Base-by-base conservation (phyloP, 2,797 vertebrate species). In the Acrossocheilus fasciatus region DNA sequence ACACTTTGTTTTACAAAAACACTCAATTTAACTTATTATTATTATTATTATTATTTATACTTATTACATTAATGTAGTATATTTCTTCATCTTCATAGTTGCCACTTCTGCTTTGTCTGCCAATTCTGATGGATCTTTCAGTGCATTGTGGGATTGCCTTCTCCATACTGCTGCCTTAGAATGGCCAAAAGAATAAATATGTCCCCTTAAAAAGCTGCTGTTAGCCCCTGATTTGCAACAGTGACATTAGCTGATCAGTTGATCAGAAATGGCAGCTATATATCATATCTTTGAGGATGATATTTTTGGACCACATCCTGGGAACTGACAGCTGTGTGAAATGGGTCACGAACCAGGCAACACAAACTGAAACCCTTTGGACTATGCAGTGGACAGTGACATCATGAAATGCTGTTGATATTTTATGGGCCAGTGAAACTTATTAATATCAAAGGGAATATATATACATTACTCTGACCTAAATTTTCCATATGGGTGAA, bases 361-460 rank as follows among this genome's bases (percentile, higher is more conserved):
- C 17, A 77, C 45, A 59, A 79, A 78, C 5, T 30, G 14, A 70
- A 79, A 10, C n/a, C 36, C n/a, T 78, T 78, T 69, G 47, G 68
- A 73, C 26, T 15, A 39, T 41, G 20, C 66, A 26, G 47, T 73
- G 52, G 41, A 23, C 83, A 77, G 62, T 57, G 34, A 85, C 45
- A 45, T 50, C 72, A 84, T 64, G 14, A 76, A 84, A 76, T 1
- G 4, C 66, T 50, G 5, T 52, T 85, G 76, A 80, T 79, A 86
- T 73, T 72, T 59, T 72, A 79, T 72, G 52, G 66, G 43, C 78
- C 84, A 81, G 14, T 81, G 54, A 66, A 81, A 66, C 75, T 0
- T 57, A 72, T 70, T 79, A 85, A 79, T 70, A 79, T 85, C 39
- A 79, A 79, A 79, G 18, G 4, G 66, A 72, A 79, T 85, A 85